Evolutionary conservation across 2,113 vertebrate species (phyloP), one percentile per base, ranked within the genome.

Genomic region (Nanger granti): DNA sequence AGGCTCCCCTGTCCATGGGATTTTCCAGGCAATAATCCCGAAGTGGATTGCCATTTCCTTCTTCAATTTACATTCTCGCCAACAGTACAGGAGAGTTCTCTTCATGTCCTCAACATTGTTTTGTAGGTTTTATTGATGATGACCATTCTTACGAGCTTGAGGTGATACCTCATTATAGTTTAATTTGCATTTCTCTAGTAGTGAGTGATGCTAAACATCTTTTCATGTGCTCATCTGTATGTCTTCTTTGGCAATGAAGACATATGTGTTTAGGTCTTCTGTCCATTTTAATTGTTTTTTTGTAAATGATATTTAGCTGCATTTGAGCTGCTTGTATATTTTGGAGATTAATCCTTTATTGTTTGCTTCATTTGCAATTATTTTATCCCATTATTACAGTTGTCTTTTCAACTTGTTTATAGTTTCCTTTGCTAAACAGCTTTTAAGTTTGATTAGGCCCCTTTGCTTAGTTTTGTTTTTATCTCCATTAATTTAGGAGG

Each of bases 141-240:
- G n/a, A 12, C 20, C 9, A 24, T 37, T 41, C 69, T 73, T 37
- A 73, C 0, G 5, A 73, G 34, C 0, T 2, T 69, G 20, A 73
- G 15, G n/a, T 73, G 69, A 41, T 12, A 24, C n/a, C 5, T 73
- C 69, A 73, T 41, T 73, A 24, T 41, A 41, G 69, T 73, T 41
- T 41, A 73, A 73, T 41, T 73, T 73, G n/a, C 69, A 41, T 73
- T 73, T 41, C 69, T 73, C n/a, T 73, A 73, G 22, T 73, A 73
- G 5, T 73, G 34, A 73, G n/a, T 73, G 69, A 73, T 73, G 9
- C 8, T 73, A 24, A 73, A 24, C 69, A 73, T 24, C n/a, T 73
- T 73, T 69, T 69, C 8, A 69, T 69, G 34, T 69, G 17, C 17
- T 69, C 34, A 69, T n/a, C 17, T 69, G 66, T 69, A n/a, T n/a